Percentiles rank a stretch among this genome's conserved stretches.
Conservation (phyloP, 2,888 invertebrate genomes). For the Leptinotarsa juncta region DNA sequence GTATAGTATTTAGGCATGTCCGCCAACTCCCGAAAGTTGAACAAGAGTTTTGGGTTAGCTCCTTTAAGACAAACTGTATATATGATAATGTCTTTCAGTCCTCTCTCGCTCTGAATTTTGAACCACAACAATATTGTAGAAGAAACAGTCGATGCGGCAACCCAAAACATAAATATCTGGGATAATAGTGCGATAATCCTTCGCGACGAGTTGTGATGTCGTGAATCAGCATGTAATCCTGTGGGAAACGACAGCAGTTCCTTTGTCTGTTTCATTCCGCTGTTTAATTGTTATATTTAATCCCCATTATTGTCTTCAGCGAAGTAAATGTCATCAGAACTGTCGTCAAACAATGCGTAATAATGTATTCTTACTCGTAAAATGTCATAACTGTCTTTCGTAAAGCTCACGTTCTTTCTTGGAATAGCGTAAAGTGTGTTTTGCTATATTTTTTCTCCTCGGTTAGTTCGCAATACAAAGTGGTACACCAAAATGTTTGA, state of each 20-base stretch:
- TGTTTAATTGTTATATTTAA: constrained; percentile 65
- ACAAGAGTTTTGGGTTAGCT: no score
- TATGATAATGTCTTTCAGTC: no score
- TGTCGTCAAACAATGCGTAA: constrained; percentile 61
- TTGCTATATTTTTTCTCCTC: constrained; percentile 39
- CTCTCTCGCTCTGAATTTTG: neutral
- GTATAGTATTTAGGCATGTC: no score
- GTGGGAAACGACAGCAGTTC: constrained; percentile 63
- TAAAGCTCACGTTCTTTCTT: constrained; percentile 44
- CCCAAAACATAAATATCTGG: constrained; percentile 48
- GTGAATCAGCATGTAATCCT: constrained; percentile 66
- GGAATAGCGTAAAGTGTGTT: constrained; percentile 36
- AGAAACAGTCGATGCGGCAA: constrained; percentile 31
- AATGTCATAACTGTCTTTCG: constrained; percentile 58
- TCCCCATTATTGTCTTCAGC: constrained; percentile 65
- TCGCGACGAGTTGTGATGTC: constrained; percentile 54
- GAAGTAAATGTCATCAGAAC: constrained; percentile 61
- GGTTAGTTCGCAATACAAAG: constrained; percentile 28
- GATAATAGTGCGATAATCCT: constrained; percentile 53
- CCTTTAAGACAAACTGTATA: no score
- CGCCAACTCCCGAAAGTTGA: no score
- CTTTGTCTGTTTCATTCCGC: constrained; percentile 57
- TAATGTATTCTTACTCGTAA: constrained; percentile 58
- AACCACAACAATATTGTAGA: constrained; percentile 2
- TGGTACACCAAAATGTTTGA: neutral